phyloP scores from a whole-genome alignment of 1,140 invertebrate species.

The Euwallacea similis region DNA sequence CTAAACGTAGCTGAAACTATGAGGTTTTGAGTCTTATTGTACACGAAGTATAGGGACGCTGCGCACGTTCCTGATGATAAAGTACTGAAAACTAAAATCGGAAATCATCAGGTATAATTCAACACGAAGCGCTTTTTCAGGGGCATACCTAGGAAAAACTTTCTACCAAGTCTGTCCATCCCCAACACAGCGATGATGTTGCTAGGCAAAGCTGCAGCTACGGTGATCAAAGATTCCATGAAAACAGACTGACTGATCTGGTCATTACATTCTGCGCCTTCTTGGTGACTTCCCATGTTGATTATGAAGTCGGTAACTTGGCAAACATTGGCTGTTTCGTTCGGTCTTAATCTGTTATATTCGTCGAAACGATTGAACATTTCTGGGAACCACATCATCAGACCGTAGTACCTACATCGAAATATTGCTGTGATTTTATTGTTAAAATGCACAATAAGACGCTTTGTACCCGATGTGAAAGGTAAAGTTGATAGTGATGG shows the following conservation, averaged over 20 bases:
- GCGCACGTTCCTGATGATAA: slow-evolving; percentile 82
- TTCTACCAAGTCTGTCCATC: slow-evolving; percentile 79
- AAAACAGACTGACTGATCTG: slow-evolving; percentile 77
- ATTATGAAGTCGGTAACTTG: slow-evolving; percentile 76
- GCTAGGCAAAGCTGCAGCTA: slow-evolving; percentile 80
- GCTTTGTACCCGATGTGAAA: slow-evolving; percentile 77
- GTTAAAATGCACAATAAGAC: not conserved
- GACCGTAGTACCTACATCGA: slow-evolving; percentile 72
- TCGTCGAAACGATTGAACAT: slow-evolving; percentile 85
- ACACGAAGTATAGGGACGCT: slow-evolving; percentile 81
- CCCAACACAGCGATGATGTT: slow-evolving; percentile 78
- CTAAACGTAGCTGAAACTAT: slow-evolving; percentile 83
- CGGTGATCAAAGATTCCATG: slow-evolving; percentile 82
- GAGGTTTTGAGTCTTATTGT: slow-evolving; percentile 79
- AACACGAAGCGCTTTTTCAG: slow-evolving; percentile 6
- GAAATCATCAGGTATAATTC: slow-evolving; percentile 13
- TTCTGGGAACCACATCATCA: slow-evolving; percentile 93
- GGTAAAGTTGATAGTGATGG: slow-evolving; percentile 84
- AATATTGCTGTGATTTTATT: not conserved
- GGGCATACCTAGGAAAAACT: slow-evolving; percentile 77
- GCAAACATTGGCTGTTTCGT: slow-evolving; percentile 70
- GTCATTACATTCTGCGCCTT: slow-evolving; percentile 64
- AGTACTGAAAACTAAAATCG: slow-evolving; percentile 76
- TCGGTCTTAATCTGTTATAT: slow-evolving; percentile 59
- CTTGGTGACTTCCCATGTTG: slow-evolving; percentile 61